Evolutionary conservation across 2,113 vertebrate genomes (phyloP).

Genomic region (Todiramphus saurophagus): DNA sequence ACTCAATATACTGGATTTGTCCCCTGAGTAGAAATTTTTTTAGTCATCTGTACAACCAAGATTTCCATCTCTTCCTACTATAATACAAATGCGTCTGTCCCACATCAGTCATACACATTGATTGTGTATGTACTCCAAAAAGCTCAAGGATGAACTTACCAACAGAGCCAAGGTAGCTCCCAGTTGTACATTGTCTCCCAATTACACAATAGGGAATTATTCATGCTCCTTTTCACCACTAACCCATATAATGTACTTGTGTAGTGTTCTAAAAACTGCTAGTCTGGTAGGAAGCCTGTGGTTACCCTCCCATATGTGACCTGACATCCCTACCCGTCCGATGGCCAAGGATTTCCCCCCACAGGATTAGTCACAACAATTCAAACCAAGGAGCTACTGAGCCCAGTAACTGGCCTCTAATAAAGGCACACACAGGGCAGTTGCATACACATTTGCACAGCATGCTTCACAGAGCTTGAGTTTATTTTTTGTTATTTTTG

Average conservation of each 20-base stretch:
- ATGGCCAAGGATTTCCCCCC: neutral
- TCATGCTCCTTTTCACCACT: neutral
- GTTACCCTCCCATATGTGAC: neutral
- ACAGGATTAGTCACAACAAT: neutral
- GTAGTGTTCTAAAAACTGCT: neutral
- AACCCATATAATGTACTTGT: neutral
- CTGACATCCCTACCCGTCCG: neutral
- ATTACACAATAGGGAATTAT: neutral
- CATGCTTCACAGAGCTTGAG: neutral
- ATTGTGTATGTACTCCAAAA: neutral
- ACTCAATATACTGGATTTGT: neutral
- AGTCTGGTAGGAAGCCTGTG: neutral
- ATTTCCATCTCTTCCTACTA: neutral
- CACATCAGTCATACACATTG: neutral
- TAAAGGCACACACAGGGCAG: neutral
- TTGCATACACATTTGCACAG: neutral
- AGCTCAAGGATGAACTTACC: neutral
- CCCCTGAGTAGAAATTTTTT: neutral
- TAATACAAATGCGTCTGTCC: neutral
- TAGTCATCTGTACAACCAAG: neutral
- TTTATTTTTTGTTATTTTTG: neutral
- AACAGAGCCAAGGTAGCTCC: neutral
- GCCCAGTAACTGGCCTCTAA: neutral
- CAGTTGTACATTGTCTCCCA: neutral
- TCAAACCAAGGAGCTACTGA: neutral